Evolutionary conservation across 2,888 invertebrate species (phyloP).

Genomic region (Proisotoma minuta): DNA sequence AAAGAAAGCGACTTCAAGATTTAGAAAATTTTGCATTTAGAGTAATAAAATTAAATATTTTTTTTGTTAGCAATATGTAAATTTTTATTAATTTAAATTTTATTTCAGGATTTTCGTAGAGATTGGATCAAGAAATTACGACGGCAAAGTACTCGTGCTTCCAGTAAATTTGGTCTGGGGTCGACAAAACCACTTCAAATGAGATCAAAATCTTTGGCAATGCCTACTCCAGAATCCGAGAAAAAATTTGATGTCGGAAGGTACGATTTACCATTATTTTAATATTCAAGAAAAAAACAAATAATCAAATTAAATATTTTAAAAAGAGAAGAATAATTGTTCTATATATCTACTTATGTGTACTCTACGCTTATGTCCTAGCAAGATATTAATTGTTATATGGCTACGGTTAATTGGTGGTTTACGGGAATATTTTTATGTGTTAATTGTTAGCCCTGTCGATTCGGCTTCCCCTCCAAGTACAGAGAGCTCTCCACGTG

Average conservation of each 20-base stretch:
- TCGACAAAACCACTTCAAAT: conserved; percentile 58
- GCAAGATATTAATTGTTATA: no score
- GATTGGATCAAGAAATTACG: conserved; percentile 89
- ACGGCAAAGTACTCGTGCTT: conserved; percentile 74
- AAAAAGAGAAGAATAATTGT: no score
- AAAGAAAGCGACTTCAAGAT: conserved; percentile 85
- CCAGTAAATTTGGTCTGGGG: conserved; percentile 62
- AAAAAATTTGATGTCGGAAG: conserved; percentile 30
- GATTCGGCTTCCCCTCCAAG: conserved; percentile 37
- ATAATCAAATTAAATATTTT: background rate
- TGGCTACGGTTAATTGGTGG: no score
- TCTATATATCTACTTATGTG: no score
- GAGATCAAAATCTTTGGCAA: conserved; percentile 71
- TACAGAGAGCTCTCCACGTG: conserved; percentile 64
- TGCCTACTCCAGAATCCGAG: conserved; percentile 64
- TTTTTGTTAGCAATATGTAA: background rate
- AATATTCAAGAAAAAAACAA: no score
- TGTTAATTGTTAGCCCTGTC: conserved; percentile 36
- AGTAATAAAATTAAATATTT: conserved; percentile 50
- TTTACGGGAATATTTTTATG: background rate
- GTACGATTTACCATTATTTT: conserved; percentile 17
- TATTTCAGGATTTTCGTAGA: conserved; percentile 55
- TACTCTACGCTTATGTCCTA: no score
- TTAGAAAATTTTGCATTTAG: conserved; percentile 90
- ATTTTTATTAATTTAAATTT: background rate